A percentile compares a stretch with the other conserved stretches of the same genome.
These are phyloP conservation scores for Anguilla pacifica DNA, from an alignment of 2,797 vertebrate species.

Conservation along the genomic window DNA sequence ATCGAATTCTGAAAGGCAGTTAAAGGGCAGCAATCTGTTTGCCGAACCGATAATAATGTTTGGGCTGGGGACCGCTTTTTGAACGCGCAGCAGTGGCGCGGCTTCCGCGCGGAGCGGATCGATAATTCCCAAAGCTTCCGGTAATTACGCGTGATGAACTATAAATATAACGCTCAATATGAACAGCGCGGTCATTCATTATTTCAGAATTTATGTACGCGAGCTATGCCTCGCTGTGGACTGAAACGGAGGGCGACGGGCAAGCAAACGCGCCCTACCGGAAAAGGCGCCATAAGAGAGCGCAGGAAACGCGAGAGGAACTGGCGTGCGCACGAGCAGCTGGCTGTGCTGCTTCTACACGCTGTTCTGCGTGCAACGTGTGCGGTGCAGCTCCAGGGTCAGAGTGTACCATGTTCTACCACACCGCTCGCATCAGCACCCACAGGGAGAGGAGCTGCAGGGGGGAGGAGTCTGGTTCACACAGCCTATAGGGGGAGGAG, in stretches of 20 bases:
- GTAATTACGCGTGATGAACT: background rate
- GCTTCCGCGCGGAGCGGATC: background rate
- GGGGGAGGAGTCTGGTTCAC: background rate
- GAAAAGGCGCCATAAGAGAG: background rate
- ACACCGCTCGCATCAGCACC: background rate
- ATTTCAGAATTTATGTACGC: background rate
- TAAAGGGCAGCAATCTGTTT: background rate
- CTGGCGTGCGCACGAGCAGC: background rate
- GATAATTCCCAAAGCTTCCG: background rate
- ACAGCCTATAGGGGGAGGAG: background rate
- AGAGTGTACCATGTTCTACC: background rate
- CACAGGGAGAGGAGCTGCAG: background rate
- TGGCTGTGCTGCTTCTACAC: background rate
- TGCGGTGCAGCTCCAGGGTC: background rate
- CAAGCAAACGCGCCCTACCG: background rate
- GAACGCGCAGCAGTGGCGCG: background rate
- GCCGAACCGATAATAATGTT: background rate
- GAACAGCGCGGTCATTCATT: background rate
- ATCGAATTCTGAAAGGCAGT: background rate
- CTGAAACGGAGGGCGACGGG: background rate
- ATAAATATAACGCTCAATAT: background rate
- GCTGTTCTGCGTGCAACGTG: no score
- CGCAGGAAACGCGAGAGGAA: background rate
- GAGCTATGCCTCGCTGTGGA: background rate
- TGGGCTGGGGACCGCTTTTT: background rate